These are phyloP conservation scores for Tenthredo distinguenda DNA, from an alignment of 2,888 invertebrate genomes.

Conservation along the genomic window DNA sequence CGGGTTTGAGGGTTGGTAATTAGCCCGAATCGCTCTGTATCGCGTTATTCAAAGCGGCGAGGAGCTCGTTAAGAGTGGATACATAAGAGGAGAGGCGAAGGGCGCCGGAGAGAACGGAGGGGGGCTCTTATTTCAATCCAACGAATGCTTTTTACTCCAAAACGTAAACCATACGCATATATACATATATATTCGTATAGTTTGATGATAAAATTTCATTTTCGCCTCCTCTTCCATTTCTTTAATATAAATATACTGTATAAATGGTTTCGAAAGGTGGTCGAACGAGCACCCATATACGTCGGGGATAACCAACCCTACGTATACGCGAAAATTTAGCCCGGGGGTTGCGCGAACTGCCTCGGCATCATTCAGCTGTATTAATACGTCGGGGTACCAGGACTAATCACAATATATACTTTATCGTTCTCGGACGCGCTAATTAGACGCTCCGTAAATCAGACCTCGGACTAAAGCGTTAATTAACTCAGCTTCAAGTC, in stretches of 20 bases:
- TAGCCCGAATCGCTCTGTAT: constrained; percentile 35
- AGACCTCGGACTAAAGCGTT: constrained; percentile 77
- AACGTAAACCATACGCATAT: background rate
- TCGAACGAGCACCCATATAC: background rate
- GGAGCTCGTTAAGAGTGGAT: constrained; percentile 43
- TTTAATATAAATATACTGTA: background rate
- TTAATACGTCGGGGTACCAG: constrained; percentile 47
- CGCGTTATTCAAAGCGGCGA: constrained; percentile 46
- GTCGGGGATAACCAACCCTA: background rate
- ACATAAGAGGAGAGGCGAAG: background rate
- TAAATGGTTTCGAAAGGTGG: background rate
- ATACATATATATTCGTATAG: background rate
- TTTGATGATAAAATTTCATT: background rate
- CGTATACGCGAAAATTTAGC: constrained; percentile 21
- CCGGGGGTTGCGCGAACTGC: constrained; percentile 12
- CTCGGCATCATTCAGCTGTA: constrained; percentile 47
- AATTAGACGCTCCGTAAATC: constrained; percentile 78
- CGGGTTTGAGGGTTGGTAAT: constrained; percentile 42
- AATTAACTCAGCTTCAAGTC: constrained; percentile 75
- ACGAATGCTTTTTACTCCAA: constrained; percentile 16
- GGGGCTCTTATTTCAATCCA: constrained; percentile 1
- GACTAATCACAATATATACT: constrained; percentile 77
- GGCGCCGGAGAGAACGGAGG: background rate
- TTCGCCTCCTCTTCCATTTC: background rate
- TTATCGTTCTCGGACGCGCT: constrained; percentile 76